These are phyloP conservation scores for Crotalus tigris DNA, from an alignment of 2,113 vertebrate species.

Conservation along the genomic window DNA sequence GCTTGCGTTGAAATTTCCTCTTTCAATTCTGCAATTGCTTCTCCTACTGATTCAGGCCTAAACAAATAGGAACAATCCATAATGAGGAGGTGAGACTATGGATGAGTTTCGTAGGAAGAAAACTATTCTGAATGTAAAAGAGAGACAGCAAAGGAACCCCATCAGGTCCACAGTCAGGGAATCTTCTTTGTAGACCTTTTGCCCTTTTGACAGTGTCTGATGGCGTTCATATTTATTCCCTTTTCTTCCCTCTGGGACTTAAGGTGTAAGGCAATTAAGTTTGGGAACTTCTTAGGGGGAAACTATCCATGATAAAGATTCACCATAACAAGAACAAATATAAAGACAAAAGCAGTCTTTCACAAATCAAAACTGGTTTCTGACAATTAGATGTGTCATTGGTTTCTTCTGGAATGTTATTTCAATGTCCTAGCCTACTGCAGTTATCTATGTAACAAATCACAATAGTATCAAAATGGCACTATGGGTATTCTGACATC, in stretches of 20 bases:
- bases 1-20: slow-evolving; percentile 55
- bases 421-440: not conserved
- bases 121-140: slow-evolving; percentile 11
- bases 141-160: not conserved
- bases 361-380: not conserved
- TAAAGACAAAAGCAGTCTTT: not conserved
- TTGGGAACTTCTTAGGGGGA: not conserved
- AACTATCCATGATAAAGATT: not conserved
- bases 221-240: not conserved
- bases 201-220: not conserved
- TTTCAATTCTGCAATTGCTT: slow-evolving; percentile 63
- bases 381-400: not conserved
- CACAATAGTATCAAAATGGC: not conserved
- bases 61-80: slow-evolving; percentile 54
- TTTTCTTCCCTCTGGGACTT: not conserved
- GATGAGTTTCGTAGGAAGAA: not conserved
- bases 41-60: slow-evolving; percentile 51
- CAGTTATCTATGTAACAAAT: not conserved
- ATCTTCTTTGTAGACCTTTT: not conserved
- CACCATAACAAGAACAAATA: not conserved
- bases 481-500: not conserved
- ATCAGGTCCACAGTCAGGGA: not conserved
- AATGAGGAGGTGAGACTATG: slow-evolving; percentile 19
- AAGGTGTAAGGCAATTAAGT: not conserved
- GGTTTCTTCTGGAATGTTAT: not conserved